Conservation (phyloP, 2,113 vertebrate species). For the Chaenogobius annularis region DNA sequence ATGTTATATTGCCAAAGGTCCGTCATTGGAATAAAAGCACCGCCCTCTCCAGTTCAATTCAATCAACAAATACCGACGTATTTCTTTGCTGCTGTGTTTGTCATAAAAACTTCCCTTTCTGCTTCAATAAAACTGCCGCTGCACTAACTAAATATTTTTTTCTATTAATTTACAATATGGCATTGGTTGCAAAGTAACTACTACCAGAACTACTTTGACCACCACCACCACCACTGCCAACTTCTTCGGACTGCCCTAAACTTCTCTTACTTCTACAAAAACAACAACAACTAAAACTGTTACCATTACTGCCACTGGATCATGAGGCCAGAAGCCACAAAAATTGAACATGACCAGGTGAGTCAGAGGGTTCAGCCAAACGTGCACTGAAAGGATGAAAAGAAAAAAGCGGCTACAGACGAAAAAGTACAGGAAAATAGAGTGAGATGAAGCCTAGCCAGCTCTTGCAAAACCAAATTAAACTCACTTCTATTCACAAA, state of each 20-base stretch:
- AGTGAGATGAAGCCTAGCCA: constrained; percentile 16
- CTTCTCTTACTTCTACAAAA: background rate
- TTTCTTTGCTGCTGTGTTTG: background rate
- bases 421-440: constrained; percentile 3
- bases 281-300: background rate
- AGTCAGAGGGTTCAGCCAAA: background rate
- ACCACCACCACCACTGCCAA: no score
- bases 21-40: background rate
- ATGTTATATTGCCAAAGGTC: no score
- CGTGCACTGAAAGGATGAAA: constrained; percentile 1
- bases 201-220: no score
- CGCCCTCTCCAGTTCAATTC: background rate
- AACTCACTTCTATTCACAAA: constrained; percentile 35
- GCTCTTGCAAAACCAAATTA: constrained; percentile 45
- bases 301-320: background rate
- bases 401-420: background rate
- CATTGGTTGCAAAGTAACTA: no score
- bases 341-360: background rate
- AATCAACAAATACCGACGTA: background rate
- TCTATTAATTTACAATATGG: no score
- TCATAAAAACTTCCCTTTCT: background rate
- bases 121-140: no score
- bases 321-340: background rate
- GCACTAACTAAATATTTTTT: no score
- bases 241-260: background rate